Evolutionary conservation across 2,113 vertebrate genomes (phyloP).

Genomic region (Strix aluco): DNA sequence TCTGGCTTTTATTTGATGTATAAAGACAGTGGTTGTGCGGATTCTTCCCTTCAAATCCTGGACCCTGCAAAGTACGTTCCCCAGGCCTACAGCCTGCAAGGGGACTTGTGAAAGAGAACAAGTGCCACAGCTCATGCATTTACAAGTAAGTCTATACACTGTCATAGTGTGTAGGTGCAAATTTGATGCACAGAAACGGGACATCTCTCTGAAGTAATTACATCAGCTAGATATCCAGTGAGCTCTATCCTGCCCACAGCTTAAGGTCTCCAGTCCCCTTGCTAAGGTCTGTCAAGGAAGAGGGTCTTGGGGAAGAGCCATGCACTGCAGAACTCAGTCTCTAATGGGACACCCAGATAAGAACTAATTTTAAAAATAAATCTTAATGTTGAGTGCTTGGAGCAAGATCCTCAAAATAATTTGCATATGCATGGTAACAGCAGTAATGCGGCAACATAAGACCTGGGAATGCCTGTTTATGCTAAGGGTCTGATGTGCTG

Average conservation of each 20-base stretch:
- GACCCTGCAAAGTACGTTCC: background rate
- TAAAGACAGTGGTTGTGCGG: background rate
- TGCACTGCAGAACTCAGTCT: background rate
- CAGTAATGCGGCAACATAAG: background rate
- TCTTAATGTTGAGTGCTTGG: background rate
- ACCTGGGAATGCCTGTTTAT: fast-evolving
- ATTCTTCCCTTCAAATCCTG: background rate
- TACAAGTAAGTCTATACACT: background rate
- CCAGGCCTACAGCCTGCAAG: background rate
- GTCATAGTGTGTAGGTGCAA: background rate
- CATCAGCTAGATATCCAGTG: background rate
- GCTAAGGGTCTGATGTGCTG: fast-evolving
- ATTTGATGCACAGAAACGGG: background rate
- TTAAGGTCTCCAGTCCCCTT: background rate
- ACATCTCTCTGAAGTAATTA: background rate
- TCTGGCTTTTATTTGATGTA: slow-evolving; percentile 14
- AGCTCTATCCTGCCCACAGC: background rate
- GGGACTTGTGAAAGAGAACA: background rate
- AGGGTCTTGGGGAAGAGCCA: background rate
- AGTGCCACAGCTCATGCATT: background rate
- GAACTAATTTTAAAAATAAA: background rate
- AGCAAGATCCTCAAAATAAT: background rate
- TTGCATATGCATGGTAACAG: fast-evolving
- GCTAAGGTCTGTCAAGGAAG: background rate
- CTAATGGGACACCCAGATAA: background rate